Conservation (phyloP, 2,113 vertebrate genomes). For the Trachemys scripta region DNA sequence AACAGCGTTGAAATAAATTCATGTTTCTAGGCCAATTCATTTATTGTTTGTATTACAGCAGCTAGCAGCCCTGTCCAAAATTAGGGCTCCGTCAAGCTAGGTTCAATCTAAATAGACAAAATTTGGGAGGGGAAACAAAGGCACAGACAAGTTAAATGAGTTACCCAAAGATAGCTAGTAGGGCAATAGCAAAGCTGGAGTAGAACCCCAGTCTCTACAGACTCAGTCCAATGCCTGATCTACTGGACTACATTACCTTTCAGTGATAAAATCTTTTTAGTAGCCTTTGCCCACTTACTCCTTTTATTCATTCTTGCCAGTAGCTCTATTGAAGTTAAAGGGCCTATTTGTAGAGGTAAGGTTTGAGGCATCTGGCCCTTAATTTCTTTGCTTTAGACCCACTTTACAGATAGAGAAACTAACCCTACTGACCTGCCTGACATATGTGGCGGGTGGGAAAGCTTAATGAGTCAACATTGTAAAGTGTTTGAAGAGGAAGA, state of each 20-base stretch:
- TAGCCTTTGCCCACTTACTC: slow-evolving; percentile 13
- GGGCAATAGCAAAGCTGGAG: accelerated
- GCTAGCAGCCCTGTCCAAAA: neutral
- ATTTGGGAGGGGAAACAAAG: neutral
- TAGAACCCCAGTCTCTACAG: neutral
- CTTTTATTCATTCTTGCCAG: slow-evolving; percentile 46
- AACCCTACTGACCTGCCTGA: neutral
- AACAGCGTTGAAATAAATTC: neutral
- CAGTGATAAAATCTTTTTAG: neutral
- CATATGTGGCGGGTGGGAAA: neutral
- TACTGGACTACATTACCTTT: neutral
- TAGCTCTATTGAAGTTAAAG: neutral
- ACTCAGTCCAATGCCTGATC: accelerated
- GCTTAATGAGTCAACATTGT: neutral
- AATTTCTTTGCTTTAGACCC: neutral
- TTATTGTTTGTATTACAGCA: neutral
- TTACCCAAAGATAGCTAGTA: neutral
- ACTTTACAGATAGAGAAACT: neutral
- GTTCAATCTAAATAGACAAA: neutral
- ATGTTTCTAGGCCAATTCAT: neutral
- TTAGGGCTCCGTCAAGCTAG: neutral
- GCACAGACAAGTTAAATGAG: neutral
- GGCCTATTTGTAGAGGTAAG: slow-evolving; percentile 18
- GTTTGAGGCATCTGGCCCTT: neutral
- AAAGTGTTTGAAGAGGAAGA: neutral